Evolutionary conservation across 2,888 invertebrate genomes (phyloP), one percentile per base, ranked within the genome.

Genomic region (Hipparchia sbordonii): DNA sequence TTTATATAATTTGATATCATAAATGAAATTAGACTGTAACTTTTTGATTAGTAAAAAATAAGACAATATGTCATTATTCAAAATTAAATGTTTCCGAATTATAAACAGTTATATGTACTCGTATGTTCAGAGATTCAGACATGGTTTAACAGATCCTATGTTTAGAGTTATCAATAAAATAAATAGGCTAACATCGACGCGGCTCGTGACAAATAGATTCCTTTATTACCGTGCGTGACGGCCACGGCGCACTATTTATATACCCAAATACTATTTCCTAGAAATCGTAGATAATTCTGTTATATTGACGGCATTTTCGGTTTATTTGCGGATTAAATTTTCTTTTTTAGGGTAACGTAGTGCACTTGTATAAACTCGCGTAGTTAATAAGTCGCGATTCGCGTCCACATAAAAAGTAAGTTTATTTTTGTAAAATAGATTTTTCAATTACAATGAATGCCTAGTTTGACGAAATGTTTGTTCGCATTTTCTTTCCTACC

Each of bases 281-380:
- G 76, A 77, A 77, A 56, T 60, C 67, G 73, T 70, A 70, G 71
- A 70, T 69, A 67, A 68, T 68, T 68, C 61, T 54, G 60, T 60
- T 70, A 70, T 68, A 73, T 76, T 70, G 73, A 76, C 73, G 73
- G 69, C 66, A 72, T 76, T 78, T 65, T 74, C 70, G 73, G 77
- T 79, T 78, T 81, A 81, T 81, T 80, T 81, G 80, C 80, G 78
- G 79, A 77, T 73, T 77, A 76, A 77, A 76, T 76, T 77, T 7
- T 57, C 23, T 68, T 60, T 48, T n/a, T 48, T 60, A n/a, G 65
- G 33, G 65, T 65, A 52, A 6, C 33, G 52, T 52, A 4, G 10
- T 3, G 52, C 7, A 63, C 6, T 51, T 39, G 0, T 39, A 39
- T 39, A 39, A 4, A 39, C 39, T 39, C 39, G 23, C 23, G 23